Base-by-base conservation (phyloP, 1,140 invertebrate genomes). In the Drepana arcuata region DNA sequence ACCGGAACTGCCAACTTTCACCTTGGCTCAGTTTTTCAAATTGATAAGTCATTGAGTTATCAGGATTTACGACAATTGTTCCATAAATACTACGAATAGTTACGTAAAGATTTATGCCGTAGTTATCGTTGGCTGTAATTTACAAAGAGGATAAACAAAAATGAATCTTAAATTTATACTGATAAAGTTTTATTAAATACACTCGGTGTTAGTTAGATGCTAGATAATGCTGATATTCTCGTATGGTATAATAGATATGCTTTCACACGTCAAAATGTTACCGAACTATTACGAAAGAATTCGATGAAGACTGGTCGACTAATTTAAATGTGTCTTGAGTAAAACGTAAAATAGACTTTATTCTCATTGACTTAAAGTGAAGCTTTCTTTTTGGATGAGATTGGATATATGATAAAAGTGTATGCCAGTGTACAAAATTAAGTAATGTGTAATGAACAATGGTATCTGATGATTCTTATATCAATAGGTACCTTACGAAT, bases 1-100 rank as follows among this genome's bases (percentile, higher is more conserved):
- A 37, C 72, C 72, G 77, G 73, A 81, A 65, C 68, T 77, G 34
- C 29, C 41, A 29, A 66, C 73, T 81, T 78, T 81, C 77, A 63
- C 73, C 52, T 29, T 37, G 28, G 16, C 29, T 80, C 75, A 68
- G 12, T 6, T 16, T 18, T 50, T 47, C 47, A 49, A 16, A 41
- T 43, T 53, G 57, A 61, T 61, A 53, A 46, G 29, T 49, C 41
- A 40, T 16, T 26, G 24, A 26, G 2, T n/a, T 6, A 10, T 4
- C 38, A 41, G 42, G 38, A 34, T 7, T 18, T 9, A 11, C 26
- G 10, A 26, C 29, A 21, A 38, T 38, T 2, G 26, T 38, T 38
- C 16, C 27, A 29, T 38, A 30, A 37, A 23, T 11, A 14, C n/a
- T n/a, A n/a, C n/a, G n/a, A n/a, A n/a, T n/a, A n/a, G n/a, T n/a